Base-by-base conservation (phyloP, 2,797 vertebrate genomes). In the Rhabdomys pumilio region DNA sequence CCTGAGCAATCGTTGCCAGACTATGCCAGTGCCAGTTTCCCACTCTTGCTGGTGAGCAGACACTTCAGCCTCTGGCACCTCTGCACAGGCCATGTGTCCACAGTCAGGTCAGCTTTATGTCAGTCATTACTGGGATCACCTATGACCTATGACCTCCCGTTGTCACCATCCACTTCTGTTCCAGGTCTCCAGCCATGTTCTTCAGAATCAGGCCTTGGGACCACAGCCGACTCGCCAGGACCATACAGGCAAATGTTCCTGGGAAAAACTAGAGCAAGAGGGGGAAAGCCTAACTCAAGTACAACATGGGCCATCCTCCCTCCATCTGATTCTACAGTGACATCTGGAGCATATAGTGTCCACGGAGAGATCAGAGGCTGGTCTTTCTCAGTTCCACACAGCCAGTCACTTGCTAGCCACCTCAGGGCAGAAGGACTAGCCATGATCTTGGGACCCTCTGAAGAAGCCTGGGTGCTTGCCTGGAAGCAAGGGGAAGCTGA, bases 181-280 rank as follows among this genome's bases (percentile, higher is more conserved):
- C 72, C 19, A 61, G 7, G 9, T 59, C 73, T 69, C 80, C 79
- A 89, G 50, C 57, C 61, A 47, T 57, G 44, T 50, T 85, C 79
- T 19, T 80, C 79, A 81, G 55, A 83, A 55, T 65, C 89, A 95
- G 84, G 63, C 81, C 80, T 59, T 44, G 63, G 90, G 47, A 55
- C 61, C 34, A 34, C 34, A 86, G 47, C 53, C 87, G 89, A 57
- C 59, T 88, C 57, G 31, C 53, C 91, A 90, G 53, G 50, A 61
- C 81, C 20, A 34, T 6, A 76, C 22, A 50, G 85, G 87, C 63
- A 50, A 38, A 29, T 14, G 44, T 29, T 89, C 73, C 87, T 80
- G 44, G 53, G 79, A 87, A 75, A 80, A 94, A 90, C 55, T 0
- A 0, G 89, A 57, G 86, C 53, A 31, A 72, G 11, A 6, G 59